Evolutionary conservation across 2,888 invertebrate genomes (phyloP).

Genomic region (Phytoseiulus persimilis): DNA sequence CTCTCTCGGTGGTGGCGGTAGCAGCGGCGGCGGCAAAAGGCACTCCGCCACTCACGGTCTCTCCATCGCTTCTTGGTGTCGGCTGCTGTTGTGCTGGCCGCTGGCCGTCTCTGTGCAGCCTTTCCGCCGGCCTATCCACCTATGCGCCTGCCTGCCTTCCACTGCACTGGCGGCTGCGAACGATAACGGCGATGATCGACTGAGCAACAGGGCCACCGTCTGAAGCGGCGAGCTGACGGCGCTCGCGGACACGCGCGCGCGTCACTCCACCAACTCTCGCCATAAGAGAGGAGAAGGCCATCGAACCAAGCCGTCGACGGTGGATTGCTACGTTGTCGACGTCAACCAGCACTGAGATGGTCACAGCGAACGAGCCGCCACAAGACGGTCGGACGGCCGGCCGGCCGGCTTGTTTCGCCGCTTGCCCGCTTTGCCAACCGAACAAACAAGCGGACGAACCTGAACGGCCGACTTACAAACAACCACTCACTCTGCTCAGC

Average conservation of each 20-base stretch:
- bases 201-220: neutral
- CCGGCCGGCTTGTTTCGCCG: neutral
- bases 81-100: neutral
- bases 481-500: neutral
- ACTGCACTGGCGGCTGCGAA: neutral
- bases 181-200: neutral
- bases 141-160: neutral
- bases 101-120: neutral
- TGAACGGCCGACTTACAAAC: neutral
- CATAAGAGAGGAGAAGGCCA: neutral
- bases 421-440: neutral
- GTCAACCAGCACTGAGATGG: neutral
- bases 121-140: neutral
- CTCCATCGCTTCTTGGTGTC: neutral
- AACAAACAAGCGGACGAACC: neutral
- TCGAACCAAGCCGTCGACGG: neutral
- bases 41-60: neutral
- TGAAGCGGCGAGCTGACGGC: neutral
- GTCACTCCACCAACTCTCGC: neutral
- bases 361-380: neutral
- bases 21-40: neutral
- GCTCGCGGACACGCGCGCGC: neutral
- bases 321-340: neutral
- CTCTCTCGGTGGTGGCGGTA: neutral
- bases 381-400: neutral